Evolutionary conservation across 2,888 invertebrate genomes (phyloP), one percentile per base, ranked within the genome.

Genomic region (Lamellibrachia satsuma): DNA sequence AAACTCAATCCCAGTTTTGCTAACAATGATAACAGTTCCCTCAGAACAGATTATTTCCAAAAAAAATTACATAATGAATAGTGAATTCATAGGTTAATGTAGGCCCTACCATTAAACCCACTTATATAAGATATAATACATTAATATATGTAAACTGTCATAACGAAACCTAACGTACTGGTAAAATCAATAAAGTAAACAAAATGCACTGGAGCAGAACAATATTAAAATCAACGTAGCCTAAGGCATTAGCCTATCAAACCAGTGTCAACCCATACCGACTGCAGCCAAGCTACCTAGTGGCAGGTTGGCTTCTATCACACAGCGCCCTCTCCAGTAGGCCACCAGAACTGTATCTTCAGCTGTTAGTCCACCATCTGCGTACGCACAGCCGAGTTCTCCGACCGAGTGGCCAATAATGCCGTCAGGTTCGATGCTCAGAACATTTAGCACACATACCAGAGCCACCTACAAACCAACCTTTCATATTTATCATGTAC

Each of bases 361-460:
- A 3, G 98, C 98, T 9, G 98, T 99, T 95, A 99, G 98, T 92
- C 98, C 98, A 22, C 98, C 99, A 97, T 99, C 99, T 57, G 99
- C 99, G 97, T 99, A 99, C 27, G 99, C 99, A 97, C 99, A 99
- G 1, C 98, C 98, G 7, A 99, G 97, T 97, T 99, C 99, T 75
- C 98, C 98, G 15, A 98, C 98, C 60, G 99, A 99, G 97, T 99
- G 99, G 0, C 99, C 99, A 92, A 99, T 97, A 95, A 99, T 98
- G 92, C 99, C 99, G 96, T 99, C 99, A 6, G 99, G 99, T 93
- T 97, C 97, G 91, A 99, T 97, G 94, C 98, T 98, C 93, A 97
- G 94, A 52, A 98, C 96, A 51, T 97, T 97, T 93, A 99, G 97
- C 92, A 98, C 97, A 97, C 99, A 99, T 0, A 99, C 98, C 27